These are phyloP conservation scores for Semibalanus balanoides DNA, from an alignment of 1,140 invertebrate genomes.

Conservation along the genomic window DNA sequence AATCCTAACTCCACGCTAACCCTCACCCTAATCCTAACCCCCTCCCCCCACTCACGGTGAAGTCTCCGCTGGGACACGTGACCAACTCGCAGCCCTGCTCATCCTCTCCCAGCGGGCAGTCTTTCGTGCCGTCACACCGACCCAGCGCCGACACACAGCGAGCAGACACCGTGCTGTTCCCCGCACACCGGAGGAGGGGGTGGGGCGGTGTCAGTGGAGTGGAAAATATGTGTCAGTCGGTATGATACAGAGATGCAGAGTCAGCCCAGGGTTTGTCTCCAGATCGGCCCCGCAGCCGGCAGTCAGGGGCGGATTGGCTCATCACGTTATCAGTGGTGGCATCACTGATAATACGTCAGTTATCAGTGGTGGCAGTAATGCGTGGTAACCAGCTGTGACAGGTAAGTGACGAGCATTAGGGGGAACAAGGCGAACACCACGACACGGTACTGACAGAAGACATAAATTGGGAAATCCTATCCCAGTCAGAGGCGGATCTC, in stretches of 20 bases:
- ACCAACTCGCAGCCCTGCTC: conserved; percentile 47
- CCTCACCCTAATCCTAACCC: too few species aligned
- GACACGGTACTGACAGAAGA: too few species aligned
- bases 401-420: too few species aligned
- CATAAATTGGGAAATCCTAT: too few species aligned
- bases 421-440: too few species aligned
- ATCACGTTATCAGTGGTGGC: background rate
- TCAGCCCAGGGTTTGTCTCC: background rate
- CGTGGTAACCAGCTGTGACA: too few species aligned
- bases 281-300: too few species aligned
- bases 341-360: too few species aligned
- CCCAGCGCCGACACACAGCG: conserved; percentile 35
- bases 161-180: conserved; percentile 25
- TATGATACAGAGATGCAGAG: conserved; percentile 4
- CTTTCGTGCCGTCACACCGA: conserved; percentile 31
- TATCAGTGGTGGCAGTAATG: too few species aligned
- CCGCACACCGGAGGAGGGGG: conserved; percentile 30
- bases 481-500: too few species aligned
- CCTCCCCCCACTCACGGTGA: conserved; percentile 17
- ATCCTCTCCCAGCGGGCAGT: conserved; percentile 45
- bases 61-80: conserved; percentile 22
- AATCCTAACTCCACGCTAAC: too few species aligned
- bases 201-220: conserved; percentile 8
- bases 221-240: background rate
- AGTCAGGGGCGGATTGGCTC: background rate